phyloP scores from a whole-genome alignment of 2,113 vertebrate genomes.

The Dromas ardeola region DNA sequence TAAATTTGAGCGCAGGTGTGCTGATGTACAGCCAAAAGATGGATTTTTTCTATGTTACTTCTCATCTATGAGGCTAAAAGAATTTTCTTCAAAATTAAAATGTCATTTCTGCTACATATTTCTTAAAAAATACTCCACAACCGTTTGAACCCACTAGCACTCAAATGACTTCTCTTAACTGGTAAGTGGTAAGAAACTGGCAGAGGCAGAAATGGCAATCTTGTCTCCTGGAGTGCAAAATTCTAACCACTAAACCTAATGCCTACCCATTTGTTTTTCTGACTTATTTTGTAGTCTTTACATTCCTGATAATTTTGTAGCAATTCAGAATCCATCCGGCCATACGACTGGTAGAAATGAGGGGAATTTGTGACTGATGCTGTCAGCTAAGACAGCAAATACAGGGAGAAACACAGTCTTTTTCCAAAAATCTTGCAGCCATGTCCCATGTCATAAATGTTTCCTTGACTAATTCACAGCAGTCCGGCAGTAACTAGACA shows the following conservation, averaged over 20 bases:
- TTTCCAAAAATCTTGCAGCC: neutral
- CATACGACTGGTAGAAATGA: neutral
- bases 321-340: neutral
- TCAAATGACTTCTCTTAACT: neutral
- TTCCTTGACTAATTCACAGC: neutral
- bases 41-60: neutral
- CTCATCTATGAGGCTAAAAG: neutral
- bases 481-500: neutral
- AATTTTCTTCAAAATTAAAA: neutral
- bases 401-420: neutral
- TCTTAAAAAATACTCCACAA: neutral
- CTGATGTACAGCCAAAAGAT: neutral
- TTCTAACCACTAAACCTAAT: neutral
- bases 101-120: neutral
- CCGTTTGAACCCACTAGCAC: neutral
- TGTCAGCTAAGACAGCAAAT: neutral
- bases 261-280: neutral
- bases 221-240: neutral
- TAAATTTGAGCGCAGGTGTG: neutral
- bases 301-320: neutral
- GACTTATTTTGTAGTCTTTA: neutral
- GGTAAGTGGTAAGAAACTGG: neutral
- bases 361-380: neutral
- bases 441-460: neutral
- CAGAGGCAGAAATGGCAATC: neutral